Evolutionary conservation across 2,797 vertebrate genomes (phyloP).

Genomic region (Bradypodion ventrale): DNA sequence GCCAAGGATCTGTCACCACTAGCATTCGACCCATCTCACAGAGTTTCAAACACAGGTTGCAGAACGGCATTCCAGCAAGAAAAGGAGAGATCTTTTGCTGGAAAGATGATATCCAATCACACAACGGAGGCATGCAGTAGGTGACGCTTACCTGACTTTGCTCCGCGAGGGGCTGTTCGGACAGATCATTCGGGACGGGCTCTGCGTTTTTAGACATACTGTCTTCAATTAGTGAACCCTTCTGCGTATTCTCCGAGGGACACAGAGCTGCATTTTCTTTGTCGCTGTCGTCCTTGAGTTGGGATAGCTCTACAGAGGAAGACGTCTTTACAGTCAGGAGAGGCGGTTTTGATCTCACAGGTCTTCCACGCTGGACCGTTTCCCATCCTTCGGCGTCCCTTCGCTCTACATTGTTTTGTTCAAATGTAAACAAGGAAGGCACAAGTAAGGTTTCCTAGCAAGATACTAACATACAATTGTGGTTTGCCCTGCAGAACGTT

Average conservation of each 20-base stretch:
- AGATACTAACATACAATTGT: background rate
- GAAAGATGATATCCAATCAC: background rate
- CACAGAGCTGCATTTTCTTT: slow-evolving; percentile 77
- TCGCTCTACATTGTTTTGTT: slow-evolving; percentile 75
- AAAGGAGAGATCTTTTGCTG: background rate
- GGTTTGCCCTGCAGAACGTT: background rate
- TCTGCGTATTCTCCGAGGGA: slow-evolving; percentile 57
- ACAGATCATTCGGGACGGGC: slow-evolving; percentile 59
- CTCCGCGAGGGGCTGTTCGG: slow-evolving; percentile 66
- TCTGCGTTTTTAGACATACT: slow-evolving; percentile 37
- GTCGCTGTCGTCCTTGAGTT: slow-evolving; percentile 80
- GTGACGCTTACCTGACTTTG: slow-evolving; percentile 70
- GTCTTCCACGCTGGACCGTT: slow-evolving; percentile 95
- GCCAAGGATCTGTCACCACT: no score
- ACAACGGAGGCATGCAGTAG: background rate
- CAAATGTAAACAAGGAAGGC: slow-evolving; percentile 25
- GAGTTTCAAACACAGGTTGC: background rate
- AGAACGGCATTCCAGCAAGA: no score
- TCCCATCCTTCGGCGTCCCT: slow-evolving; percentile 97
- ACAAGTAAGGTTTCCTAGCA: background rate
- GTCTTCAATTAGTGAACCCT: slow-evolving; percentile 42
- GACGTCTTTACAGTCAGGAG: slow-evolving; percentile 81
- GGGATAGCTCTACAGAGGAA: slow-evolving; percentile 69
- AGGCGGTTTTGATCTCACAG: slow-evolving; percentile 87
- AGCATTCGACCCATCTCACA: no score